phyloP scores from a whole-genome alignment of 2,888 invertebrate species.

The Epirrhoe alternata region DNA sequence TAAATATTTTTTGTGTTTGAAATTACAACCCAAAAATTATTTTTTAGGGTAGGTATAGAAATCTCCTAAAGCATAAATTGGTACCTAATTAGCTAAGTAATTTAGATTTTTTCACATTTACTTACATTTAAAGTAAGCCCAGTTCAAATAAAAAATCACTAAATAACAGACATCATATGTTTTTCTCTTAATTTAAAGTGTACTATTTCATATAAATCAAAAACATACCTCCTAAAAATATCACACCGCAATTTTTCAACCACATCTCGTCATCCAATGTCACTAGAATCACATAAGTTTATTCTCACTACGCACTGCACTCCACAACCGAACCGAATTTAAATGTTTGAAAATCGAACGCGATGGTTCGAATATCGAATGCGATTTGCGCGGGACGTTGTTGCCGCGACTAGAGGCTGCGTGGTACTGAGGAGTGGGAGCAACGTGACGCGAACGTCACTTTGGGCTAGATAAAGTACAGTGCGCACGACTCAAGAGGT shows the following conservation, averaged over 20 bases:
- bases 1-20: too few species aligned
- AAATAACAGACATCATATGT: too few species aligned
- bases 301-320: constrained; percentile 71
- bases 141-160: too few species aligned
- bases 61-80: too few species aligned
- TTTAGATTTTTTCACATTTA: too few species aligned
- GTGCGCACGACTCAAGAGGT: constrained; percentile 53
- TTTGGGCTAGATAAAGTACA: constrained; percentile 55
- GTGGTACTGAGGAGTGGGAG: constrained; percentile 72
- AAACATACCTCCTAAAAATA: constrained; percentile 36
- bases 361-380: constrained; percentile 24
- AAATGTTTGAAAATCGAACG: constrained; percentile 31
- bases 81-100: too few species aligned
- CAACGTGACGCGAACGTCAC: constrained; percentile 64
- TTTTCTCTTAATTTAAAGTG: background rate
- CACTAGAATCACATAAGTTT: constrained; percentile 37
- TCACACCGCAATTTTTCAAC: constrained; percentile 20
- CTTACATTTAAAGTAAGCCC: too few species aligned
- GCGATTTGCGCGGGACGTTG: constrained; percentile 48
- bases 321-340: constrained; percentile 55
- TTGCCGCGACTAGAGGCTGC: constrained; percentile 72
- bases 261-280: constrained; percentile 35
- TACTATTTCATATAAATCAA: background rate
- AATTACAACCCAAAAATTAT: too few species aligned
- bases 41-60: too few species aligned